Conservation (phyloP, 2,888 invertebrate genomes). For the Glyphotaelius pellucidus region DNA sequence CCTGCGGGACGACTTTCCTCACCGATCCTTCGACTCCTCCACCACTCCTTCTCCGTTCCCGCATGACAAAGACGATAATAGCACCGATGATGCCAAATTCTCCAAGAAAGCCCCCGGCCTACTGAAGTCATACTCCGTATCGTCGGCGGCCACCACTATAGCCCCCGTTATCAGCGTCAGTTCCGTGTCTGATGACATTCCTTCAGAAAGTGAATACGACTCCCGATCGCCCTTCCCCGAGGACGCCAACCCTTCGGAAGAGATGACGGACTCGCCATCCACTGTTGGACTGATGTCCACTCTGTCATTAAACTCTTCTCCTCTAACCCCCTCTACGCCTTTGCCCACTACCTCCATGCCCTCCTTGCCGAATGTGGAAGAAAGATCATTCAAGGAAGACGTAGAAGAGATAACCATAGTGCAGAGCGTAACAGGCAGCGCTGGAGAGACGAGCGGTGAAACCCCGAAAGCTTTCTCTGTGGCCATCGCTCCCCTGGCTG, state of each 20-base stretch:
- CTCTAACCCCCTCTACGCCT: constrained; percentile 56
- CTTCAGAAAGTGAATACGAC: constrained; percentile 67
- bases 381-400: constrained; percentile 61
- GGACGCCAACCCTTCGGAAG: constrained; percentile 53
- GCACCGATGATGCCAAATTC: constrained; percentile 68
- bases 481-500: constrained; percentile 82
- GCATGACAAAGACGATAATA: constrained; percentile 70
- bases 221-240: constrained; percentile 56
- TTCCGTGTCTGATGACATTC: constrained; percentile 82
- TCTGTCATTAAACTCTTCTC: constrained; percentile 62
- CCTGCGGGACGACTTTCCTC: constrained; percentile 74
- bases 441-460: constrained; percentile 49
- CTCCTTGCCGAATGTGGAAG: constrained; percentile 58
- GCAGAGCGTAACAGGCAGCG: constrained; percentile 33
- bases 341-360: constrained; percentile 38
- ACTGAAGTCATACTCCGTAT: constrained; percentile 72
- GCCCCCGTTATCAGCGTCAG: constrained; percentile 85
- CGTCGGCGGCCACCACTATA: constrained; percentile 69
- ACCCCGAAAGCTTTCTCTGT: constrained; percentile 28
- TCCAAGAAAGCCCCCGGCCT: constrained; percentile 71
- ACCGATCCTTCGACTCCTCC: constrained; percentile 72
- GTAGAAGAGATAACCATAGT: constrained; percentile 48
- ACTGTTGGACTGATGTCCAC: constrained; percentile 60
- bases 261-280: constrained; percentile 58
- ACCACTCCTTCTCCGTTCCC: constrained; percentile 67